Evolutionary conservation across 2,797 vertebrate species (phyloP), one percentile per base, ranked within the genome.

Genomic region (Danio tinwini): DNA sequence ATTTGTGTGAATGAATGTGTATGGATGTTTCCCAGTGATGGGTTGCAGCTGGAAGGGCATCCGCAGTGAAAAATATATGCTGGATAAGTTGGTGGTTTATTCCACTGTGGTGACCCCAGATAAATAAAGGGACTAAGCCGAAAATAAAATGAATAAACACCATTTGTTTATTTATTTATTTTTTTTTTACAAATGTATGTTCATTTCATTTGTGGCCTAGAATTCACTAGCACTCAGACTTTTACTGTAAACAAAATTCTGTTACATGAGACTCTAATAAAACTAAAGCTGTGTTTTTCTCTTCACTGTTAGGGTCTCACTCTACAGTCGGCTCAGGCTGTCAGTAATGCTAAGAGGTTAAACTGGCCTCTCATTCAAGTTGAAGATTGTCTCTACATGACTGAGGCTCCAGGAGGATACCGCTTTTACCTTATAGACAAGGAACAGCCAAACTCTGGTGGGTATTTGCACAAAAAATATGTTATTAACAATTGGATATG

Each of bases 361-460:
- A 93, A 94, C 0, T 99, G 98, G 98, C 96, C 96, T 3, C 92
- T 99, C 13, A 93, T 62, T 10, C 92, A 97, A 89, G 83, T 95
- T 9, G 88, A 86, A 55, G 85, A 93, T 5, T 94, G 87, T 42
- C 42, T 96, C 71, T 98, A 96, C 88, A 88, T 95, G 89, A 88
- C 91, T 0, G 93, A 95, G 86, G 97, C 96, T 61, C 98, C 98
- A 0, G 98, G 97, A 63, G 98, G 98, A 5, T 99, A 97, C 86
- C 95, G 90, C 9, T 99, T 99, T 90, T 97, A 93, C 82, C 86
- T 99, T 76, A 90, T 97, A 87, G 94, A 98, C 86, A 91, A 91
- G 86, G 92, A 92, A 12, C 91, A 91, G 73, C 91, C 93, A 53
- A 79, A 88, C 45, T 78, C 84, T 90, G 97, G 98, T 99, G 88